Evolutionary conservation across 2,113 vertebrate species (phyloP), one percentile per base, ranked within the genome.

Genomic region (Chionodraco myersi): DNA sequence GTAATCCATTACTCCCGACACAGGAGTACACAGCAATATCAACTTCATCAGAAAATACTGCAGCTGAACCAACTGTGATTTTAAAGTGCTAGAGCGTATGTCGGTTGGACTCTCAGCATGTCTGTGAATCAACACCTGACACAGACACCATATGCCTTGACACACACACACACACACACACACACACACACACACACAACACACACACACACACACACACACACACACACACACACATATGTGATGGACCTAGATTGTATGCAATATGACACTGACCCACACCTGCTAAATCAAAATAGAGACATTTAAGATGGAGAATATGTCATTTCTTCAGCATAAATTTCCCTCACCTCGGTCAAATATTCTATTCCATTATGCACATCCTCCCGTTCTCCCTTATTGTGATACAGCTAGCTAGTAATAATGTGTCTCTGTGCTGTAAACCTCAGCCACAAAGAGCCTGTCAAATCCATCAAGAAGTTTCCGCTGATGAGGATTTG

Each of bases 121-220:
- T 56, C 63, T 70, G 72, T 18, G 34, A 66, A 70, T 88, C 72
- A 53, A 77, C 82, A 86, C 83, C 85, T 88, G 77, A 82, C 76
- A 68, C 53, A 84, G 54, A 68, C 56, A 66, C 73, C 77, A 86
- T 69, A 82, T 74, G 67, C 49, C 14, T 70, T 26, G 13, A n/a
- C 66, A 18, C 73, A 48, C 48, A 77, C 69, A 36, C 59, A 13
- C 5, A 52, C 11, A 36, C 49, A 23, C 66, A 18, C 76, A 48
- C 52, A 77, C 69, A 36, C 63, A 13, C 5, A 52, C 11, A 36
- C 49, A 23, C 66, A 18, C 76, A 48, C 52, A 77, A 3, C 62
- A 15, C 73, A 36, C 36, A 36, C 36, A 36, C 36, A 36, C 36
- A 36, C 36, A 41, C 36, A 41, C 36, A 41, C 36, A 41, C 36